Evolutionary conservation across 1,140 invertebrate species (phyloP).

Genomic region (Procambarus clarkii): DNA sequence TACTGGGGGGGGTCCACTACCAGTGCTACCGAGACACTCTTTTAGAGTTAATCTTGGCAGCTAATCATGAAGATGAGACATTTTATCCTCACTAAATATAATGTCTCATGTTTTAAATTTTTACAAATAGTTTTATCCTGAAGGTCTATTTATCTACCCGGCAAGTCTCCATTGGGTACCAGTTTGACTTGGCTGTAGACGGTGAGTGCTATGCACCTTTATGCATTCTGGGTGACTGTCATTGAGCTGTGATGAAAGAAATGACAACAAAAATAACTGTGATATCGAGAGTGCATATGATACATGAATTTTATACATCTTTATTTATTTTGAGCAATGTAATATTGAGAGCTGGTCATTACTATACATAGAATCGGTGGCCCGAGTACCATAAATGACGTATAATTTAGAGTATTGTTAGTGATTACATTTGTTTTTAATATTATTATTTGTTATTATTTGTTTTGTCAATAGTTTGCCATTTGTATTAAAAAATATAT

Average conservation of each 20-base stretch:
- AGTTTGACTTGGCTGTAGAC: background rate
- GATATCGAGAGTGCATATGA: background rate
- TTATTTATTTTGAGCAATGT: background rate
- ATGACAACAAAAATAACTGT: background rate
- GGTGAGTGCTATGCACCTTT: background rate
- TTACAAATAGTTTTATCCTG: too few species aligned
- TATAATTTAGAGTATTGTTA: background rate
- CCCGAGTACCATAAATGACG: background rate
- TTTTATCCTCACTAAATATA: background rate
- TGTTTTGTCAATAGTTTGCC: background rate
- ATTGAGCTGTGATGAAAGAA: background rate
- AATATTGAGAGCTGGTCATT: background rate
- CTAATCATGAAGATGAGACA: background rate
- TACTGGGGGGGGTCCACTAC: background rate
- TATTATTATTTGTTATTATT: background rate
- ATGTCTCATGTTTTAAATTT: background rate
- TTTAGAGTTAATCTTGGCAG: too few species aligned
- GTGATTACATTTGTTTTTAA: too few species aligned
- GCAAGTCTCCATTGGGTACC: background rate
- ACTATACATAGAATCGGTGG: background rate
- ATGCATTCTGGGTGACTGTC: background rate
- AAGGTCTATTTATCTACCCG: background rate
- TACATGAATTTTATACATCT: background rate
- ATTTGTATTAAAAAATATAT: background rate
- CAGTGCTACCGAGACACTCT: background rate